Base-by-base conservation (phyloP, 2,888 invertebrate genomes). In the Drosophila hamatofila region DNA sequence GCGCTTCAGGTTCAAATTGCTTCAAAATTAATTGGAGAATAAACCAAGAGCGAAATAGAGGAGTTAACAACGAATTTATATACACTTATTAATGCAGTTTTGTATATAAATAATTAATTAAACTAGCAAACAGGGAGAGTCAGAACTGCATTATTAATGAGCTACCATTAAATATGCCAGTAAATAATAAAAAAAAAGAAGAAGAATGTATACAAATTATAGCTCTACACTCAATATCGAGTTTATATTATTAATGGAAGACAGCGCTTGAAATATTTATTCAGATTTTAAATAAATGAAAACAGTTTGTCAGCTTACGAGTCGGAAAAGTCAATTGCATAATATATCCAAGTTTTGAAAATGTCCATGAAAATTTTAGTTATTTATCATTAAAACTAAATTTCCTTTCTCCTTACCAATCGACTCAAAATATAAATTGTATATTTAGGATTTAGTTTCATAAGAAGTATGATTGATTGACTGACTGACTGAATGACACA, bases 11-110 rank as follows among this genome's bases (percentile, higher is more conserved):
- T 71, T 67, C 56, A 71, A 75, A 78, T 78, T 59, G 65, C 69
- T 46, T 66, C 60, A 76, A 49, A 76, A 85, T 69, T 85, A 76
- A 82, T 85, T 82, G 73, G 58, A 69, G 68, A 67, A 64, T 27
- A 51, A 63, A 60, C 35, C 35, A 56, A 52, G 30, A 14, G 35
- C 30, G 30, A 25, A 46, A 33, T 48, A 44, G 42, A 42, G 42
- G 21, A 56, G 51, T 62, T 42, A 4, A 44, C 58, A 37, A 41
- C 39, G 46, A 42, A 74, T 57, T 33, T 49, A 65, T 33, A 30
- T 41, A 33, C 42, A 59, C 58, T 58, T 48, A 48, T 48, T 16
- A 46, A 46, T 75, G 48, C 61, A 55, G 39, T 55, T 51, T 35
- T 44, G 23, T 61, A n/a, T 21, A n/a, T 27, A 35, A 35, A 37